phyloP scores from a whole-genome alignment of 2,797 vertebrate species.

The Gadopsis marmoratus region DNA sequence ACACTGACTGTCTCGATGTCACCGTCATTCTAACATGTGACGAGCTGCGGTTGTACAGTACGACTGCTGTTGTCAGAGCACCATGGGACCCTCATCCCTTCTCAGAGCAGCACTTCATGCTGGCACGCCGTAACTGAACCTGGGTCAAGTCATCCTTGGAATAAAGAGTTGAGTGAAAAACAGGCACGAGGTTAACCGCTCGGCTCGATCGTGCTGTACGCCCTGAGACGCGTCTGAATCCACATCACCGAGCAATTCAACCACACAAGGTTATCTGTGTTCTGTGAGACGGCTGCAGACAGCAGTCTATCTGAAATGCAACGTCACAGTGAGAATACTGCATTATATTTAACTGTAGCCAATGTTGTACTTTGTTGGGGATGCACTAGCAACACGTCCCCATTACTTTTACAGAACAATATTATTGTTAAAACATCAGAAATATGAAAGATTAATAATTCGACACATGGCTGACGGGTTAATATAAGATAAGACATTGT shows the following conservation, averaged over 20 bases:
- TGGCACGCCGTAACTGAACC: conserved; percentile 48
- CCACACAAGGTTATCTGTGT: conserved; percentile 1
- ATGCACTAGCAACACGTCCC: conserved; percentile 46
- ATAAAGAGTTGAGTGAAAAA: conserved; percentile 33
- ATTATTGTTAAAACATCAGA: not conserved
- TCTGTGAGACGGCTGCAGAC: conserved; percentile 15
- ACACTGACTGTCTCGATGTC: conserved; percentile 27
- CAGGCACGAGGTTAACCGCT: conserved; percentile 47
- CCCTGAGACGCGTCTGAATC: conserved; percentile 28
- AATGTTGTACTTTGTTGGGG: conserved; percentile 39
- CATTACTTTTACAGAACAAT: conserved; percentile 3
- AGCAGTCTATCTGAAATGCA: conserved; percentile 15
- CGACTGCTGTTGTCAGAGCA: conserved; percentile 50
- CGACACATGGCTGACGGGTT: conserved; percentile 4
- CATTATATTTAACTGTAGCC: conserved; percentile 36
- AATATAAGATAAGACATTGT: not conserved
- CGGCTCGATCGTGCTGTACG: conserved; percentile 35
- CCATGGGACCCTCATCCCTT: conserved; percentile 48
- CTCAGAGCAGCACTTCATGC: conserved; percentile 59
- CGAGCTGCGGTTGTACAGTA: conserved; percentile 31
- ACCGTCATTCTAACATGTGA: conserved; percentile 30
- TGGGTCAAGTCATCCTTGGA: conserved; percentile 25
- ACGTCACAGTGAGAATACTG: conserved; percentile 10
- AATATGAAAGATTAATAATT: not conserved
- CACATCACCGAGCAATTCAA: conserved; percentile 19